A percentile compares a stretch with the other conserved stretches of the same genome.
Conservation (phyloP, 2,113 vertebrate species). For the Rhizomys pruinosus region DNA sequence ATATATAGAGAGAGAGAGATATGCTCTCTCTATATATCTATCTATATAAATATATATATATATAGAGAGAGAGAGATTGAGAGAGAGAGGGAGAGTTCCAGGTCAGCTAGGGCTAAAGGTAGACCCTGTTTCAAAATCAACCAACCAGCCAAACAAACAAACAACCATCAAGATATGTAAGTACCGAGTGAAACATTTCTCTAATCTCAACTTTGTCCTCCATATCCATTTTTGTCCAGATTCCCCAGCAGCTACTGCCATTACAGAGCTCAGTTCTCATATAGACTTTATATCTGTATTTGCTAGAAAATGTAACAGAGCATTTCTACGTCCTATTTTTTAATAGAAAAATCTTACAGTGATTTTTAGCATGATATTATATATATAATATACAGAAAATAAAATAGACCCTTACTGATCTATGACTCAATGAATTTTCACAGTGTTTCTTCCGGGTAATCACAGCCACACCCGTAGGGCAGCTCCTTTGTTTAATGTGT, state of each 20-base stretch:
- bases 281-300: background rate
- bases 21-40: too few species aligned
- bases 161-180: too few species aligned
- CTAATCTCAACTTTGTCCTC: background rate
- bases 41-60: too few species aligned
- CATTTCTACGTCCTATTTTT: background rate
- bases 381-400: background rate
- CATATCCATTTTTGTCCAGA: background rate
- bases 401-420: background rate
- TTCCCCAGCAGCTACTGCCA: background rate
- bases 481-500: background rate
- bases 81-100: too few species aligned
- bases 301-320: background rate
- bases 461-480: background rate
- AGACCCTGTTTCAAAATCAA: too few species aligned
- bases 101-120: too few species aligned
- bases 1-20: too few species aligned
- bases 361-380: background rate
- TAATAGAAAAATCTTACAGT: background rate
- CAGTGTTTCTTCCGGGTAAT: background rate
- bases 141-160: too few species aligned
- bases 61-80: too few species aligned
- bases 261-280: background rate
- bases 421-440: background rate
- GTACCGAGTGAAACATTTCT: background rate